phyloP scores from a whole-genome alignment of 2,797 vertebrate genomes.

The Fistularia tabacaria region DNA sequence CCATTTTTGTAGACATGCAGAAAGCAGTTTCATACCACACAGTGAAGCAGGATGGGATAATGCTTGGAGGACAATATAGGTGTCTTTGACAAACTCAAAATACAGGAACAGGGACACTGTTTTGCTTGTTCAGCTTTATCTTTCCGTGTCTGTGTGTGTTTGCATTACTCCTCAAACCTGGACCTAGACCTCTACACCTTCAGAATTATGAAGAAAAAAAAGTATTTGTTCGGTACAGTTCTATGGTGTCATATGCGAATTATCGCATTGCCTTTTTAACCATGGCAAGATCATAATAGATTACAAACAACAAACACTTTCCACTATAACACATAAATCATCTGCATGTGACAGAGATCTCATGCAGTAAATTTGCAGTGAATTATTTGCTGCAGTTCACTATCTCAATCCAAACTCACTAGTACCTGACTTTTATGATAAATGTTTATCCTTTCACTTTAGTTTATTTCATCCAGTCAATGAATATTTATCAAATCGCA shows the following conservation, averaged over 20 bases:
- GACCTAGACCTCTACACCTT: constrained; percentile 2
- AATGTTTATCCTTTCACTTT: constrained; percentile 36
- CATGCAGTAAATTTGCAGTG: no score
- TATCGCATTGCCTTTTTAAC: no score
- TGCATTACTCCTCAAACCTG: constrained; percentile 8
- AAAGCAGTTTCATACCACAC: constrained; percentile 41
- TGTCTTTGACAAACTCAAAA: constrained; percentile 22
- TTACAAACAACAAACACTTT: no score
- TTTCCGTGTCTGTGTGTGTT: constrained; percentile 6
- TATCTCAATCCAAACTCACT: constrained; percentile 2
- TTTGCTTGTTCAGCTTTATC: constrained; percentile 10
- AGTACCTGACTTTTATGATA: constrained; percentile 25
- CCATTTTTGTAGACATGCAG: constrained; percentile 48
- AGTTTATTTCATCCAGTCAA: constrained; percentile 36
- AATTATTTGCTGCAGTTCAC: no score
- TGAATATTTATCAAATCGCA: constrained; percentile 51
- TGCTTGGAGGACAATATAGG: constrained; percentile 21
- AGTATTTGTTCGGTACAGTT: no score
- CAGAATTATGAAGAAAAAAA: neutral
- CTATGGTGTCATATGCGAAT: no score
- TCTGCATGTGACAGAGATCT: no score
- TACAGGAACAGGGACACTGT: constrained; percentile 4
- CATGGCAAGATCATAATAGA: no score
- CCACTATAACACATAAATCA: no score
- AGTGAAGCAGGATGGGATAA: constrained; percentile 27